A percentile compares a stretch with the other conserved stretches of the same genome.
Evolutionary conservation across 2,888 invertebrate genomes (phyloP).

Genomic region (Galerucella pusilla): DNA sequence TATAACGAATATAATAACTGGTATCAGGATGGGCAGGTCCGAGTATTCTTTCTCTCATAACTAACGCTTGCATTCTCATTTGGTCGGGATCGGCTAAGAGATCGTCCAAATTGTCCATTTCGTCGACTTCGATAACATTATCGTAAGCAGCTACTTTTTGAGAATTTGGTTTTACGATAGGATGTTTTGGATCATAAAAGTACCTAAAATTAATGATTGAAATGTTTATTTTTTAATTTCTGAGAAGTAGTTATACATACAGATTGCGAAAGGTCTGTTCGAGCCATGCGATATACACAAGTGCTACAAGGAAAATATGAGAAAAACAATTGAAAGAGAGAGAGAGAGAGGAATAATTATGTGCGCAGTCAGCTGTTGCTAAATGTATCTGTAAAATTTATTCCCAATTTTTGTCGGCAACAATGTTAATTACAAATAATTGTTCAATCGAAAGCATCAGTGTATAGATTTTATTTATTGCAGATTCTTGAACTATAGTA

Average conservation of each 20-base stretch:
- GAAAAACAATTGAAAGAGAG: no score
- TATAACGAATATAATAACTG: constrained; percentile 93
- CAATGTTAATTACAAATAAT: no score
- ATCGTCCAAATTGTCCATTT: constrained; percentile 83
- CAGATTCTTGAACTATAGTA: no score
- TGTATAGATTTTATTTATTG: no score
- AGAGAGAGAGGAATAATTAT: no score
- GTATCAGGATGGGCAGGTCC: constrained; percentile 96
- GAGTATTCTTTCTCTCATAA: constrained; percentile 91
- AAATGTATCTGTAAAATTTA: no score
- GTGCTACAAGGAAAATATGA: no score
- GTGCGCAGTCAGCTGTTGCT: no score
- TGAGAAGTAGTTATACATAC: background rate
- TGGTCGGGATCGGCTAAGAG: constrained; percentile 93
- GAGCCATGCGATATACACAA: no score
- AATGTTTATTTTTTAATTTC: background rate
- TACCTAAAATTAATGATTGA: constrained; percentile 51
- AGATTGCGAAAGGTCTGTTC: no score
- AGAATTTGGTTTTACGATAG: constrained; percentile 78
- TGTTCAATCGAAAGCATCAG: no score
- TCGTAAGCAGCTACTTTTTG: constrained; percentile 88
- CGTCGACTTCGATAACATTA: constrained; percentile 84
- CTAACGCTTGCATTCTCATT: constrained; percentile 94
- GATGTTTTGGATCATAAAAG: constrained; percentile 67
- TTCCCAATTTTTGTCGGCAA: no score